Conservation (phyloP, 2,113 vertebrate genomes). For the Boleophthalmus pectinirostris region DNA sequence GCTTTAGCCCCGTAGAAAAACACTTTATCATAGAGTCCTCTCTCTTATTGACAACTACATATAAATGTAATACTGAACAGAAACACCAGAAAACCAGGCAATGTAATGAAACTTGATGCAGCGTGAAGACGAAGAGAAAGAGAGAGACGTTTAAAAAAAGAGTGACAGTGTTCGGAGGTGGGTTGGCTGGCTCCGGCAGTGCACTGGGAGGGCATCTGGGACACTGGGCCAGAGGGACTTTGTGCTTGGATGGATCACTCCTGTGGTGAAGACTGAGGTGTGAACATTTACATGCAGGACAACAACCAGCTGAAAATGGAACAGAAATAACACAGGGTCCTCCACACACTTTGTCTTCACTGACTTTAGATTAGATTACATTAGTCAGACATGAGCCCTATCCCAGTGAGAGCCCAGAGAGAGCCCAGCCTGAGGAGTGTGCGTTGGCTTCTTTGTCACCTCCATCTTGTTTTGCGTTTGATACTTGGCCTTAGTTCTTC, state of each 20-base stretch:
- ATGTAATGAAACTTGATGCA: constrained; percentile 42
- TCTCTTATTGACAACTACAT: constrained; percentile 32
- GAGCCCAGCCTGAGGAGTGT: constrained; percentile 40
- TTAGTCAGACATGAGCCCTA: constrained; percentile 28
- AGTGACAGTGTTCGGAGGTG: constrained; percentile 19
- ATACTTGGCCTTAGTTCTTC: not conserved
- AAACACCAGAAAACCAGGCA: constrained; percentile 43
- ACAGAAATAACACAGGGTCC: constrained; percentile 32
- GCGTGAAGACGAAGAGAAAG: constrained; percentile 59
- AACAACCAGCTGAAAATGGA: constrained; percentile 26
- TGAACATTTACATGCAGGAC: constrained; percentile 72
- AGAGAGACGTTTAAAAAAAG: constrained; percentile 54
- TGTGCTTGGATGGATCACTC: constrained; percentile 64
- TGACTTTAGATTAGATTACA: constrained; percentile 18
- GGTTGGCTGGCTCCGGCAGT: constrained; percentile 65
- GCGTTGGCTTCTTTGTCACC: constrained; percentile 29
- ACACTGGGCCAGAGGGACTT: constrained; percentile 28
- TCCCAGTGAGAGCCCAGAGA: constrained; percentile 19
- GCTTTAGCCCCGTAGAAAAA: constrained; percentile 36
- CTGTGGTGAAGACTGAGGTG: constrained; percentile 23
- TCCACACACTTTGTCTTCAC: constrained; percentile 33
- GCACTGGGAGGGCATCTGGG: constrained; percentile 35
- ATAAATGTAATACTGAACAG: constrained; percentile 18
- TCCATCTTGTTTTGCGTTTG: constrained; percentile 8
- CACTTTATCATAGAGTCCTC: constrained; percentile 26